These are phyloP conservation scores for Fukomys damarensis DNA, from an alignment of 2,113 vertebrate genomes.

Conservation along the genomic window DNA sequence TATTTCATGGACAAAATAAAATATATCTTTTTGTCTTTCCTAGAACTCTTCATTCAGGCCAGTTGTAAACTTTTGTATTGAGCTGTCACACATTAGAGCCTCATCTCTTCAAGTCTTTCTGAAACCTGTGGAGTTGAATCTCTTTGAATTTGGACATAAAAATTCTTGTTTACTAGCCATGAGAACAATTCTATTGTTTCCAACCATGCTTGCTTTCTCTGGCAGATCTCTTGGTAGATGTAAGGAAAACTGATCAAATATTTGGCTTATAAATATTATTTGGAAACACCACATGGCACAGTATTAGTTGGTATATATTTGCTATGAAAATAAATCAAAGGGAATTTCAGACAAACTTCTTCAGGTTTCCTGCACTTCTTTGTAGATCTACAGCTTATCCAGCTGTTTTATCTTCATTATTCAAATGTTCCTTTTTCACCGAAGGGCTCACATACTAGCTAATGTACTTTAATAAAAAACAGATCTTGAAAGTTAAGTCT, in stretches of 20 bases:
- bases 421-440: slow-evolving; percentile 15
- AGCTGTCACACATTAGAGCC: slow-evolving; percentile 18
- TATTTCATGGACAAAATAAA: slow-evolving; percentile 50
- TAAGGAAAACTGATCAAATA: slow-evolving; percentile 79
- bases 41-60: slow-evolving; percentile 21
- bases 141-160: slow-evolving; percentile 75
- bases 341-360: slow-evolving; percentile 69
- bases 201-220: slow-evolving; percentile 53
- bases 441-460: slow-evolving; percentile 13
- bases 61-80: slow-evolving; percentile 52
- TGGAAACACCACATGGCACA: slow-evolving; percentile 58
- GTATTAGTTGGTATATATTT: slow-evolving; percentile 65
- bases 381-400: slow-evolving; percentile 47
- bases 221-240: slow-evolving; percentile 57
- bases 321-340: slow-evolving; percentile 70
- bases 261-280: slow-evolving; percentile 77
- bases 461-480: slow-evolving; percentile 58
- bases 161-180: slow-evolving; percentile 51
- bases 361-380: slow-evolving; percentile 47
- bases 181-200: slow-evolving; percentile 57
- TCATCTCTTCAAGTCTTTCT: slow-evolving; percentile 64
- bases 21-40: slow-evolving; percentile 52
- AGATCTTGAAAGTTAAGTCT: background rate
- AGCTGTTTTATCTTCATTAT: slow-evolving; percentile 52
- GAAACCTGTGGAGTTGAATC: slow-evolving; percentile 50